These are phyloP conservation scores for Autographa pulchrina DNA, from an alignment of 2,888 invertebrate species.

Conservation along the genomic window DNA sequence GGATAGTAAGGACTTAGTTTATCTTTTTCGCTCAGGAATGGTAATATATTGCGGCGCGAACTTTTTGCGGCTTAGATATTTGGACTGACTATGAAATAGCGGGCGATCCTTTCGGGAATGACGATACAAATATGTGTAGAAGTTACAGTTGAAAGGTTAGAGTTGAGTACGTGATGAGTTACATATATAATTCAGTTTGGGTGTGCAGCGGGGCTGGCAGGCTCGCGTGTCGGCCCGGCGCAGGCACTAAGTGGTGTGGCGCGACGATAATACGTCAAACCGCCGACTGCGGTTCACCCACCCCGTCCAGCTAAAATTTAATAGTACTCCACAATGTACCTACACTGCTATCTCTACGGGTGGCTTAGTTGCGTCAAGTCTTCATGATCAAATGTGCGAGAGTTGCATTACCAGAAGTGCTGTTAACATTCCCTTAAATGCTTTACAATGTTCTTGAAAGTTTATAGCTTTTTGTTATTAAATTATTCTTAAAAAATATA, in stretches of 20 bases:
- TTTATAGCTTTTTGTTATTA: too few relatives aligned
- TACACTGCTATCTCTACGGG: slow-evolving; percentile 36
- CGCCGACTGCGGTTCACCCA: slow-evolving; percentile 73
- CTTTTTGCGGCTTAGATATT: slow-evolving; percentile 58
- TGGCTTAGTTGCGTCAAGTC: slow-evolving; percentile 17
- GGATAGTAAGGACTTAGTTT: slow-evolving; percentile 57
- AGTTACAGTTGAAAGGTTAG: slow-evolving; percentile 54
- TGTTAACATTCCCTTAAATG: neutral
- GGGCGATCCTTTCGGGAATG: slow-evolving; percentile 54
- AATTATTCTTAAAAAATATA: neutral
- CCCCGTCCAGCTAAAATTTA: slow-evolving; percentile 73
- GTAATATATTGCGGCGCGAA: slow-evolving; percentile 57
- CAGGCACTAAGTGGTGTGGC: slow-evolving; percentile 75
- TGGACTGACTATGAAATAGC: slow-evolving; percentile 49
- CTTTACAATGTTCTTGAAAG: neutral
- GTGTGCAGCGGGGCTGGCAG: slow-evolving; percentile 42
- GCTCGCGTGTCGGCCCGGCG: slow-evolving; percentile 59
- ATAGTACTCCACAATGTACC: slow-evolving; percentile 64
- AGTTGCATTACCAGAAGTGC: neutral
- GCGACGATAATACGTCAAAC: slow-evolving; percentile 83
- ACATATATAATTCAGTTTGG: slow-evolving; percentile 53
- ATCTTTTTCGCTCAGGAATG: slow-evolving; percentile 58
- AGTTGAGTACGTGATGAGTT: slow-evolving; percentile 55
- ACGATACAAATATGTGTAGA: slow-evolving; percentile 49
- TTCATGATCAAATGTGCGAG: slow-evolving; percentile 11